Percentiles rank a stretch among this genome's conserved stretches.
Conservation (phyloP, 2,113 vertebrate species). For the Plecotus auritus region DNA sequence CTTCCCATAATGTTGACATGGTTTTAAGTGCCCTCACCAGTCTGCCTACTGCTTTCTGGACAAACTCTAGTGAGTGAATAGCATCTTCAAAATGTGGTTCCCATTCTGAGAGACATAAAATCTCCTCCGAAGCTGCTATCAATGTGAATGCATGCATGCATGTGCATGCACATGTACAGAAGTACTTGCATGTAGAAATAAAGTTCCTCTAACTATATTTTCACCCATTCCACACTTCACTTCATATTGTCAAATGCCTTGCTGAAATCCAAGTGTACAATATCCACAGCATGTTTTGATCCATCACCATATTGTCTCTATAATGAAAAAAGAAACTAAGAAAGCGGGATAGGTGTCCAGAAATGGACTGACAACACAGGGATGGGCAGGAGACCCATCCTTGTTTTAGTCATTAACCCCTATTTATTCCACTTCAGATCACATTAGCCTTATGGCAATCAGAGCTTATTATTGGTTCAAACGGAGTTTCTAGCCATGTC, state of each 20-base stretch:
- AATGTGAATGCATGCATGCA: neutral
- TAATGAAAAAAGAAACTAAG: neutral
- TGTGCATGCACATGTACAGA: neutral
- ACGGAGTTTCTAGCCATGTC: neutral
- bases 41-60: neutral
- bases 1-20: neutral
- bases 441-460: neutral
- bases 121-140: neutral
- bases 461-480: neutral
- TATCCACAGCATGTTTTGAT: neutral
- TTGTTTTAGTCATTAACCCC: neutral
- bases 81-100: neutral
- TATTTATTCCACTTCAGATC: neutral
- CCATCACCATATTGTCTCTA: neutral
- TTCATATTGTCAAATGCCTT: neutral
- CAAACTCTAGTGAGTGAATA: conserved; percentile 14
- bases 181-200: neutral
- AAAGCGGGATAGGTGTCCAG: neutral
- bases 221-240: neutral
- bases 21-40: neutral
- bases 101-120: neutral
- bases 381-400: neutral
- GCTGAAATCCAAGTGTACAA: neutral
- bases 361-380: neutral
- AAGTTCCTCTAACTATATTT: neutral